These are phyloP conservation scores for Protonibea diacanthus DNA, from an alignment of 2,797 vertebrate species.

Conservation along the genomic window DNA sequence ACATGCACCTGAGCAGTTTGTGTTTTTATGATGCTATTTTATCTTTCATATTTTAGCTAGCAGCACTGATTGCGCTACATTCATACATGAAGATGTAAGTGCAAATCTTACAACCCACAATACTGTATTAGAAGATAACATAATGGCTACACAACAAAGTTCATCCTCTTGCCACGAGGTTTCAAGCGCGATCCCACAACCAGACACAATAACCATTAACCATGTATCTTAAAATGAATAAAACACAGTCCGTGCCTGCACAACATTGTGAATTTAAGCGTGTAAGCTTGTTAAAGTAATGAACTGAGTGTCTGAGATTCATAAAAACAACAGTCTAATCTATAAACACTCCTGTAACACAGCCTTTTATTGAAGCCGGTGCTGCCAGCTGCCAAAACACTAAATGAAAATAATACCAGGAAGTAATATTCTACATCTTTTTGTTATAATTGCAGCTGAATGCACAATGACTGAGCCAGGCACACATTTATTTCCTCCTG, in stretches of 20 bases:
- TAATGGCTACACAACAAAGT: neutral
- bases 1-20: no score
- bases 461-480: slow-evolving; percentile 16
- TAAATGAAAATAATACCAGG: slow-evolving; percentile 29
- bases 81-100: neutral
- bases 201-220: neutral
- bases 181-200: neutral
- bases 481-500: slow-evolving; percentile 33
- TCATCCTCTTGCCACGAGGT: no score
- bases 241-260: neutral
- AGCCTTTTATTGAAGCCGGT: neutral
- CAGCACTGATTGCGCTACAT: neutral
- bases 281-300: neutral
- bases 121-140: neutral
- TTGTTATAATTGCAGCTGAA: slow-evolving; percentile 36
- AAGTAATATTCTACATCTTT: slow-evolving; percentile 21
- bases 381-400: slow-evolving; percentile 13
- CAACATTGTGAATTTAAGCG: neutral
- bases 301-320: neutral
- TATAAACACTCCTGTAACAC: neutral
- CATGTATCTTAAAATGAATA: neutral
- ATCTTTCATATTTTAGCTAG: neutral
- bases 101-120: neutral
- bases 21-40: no score
- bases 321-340: neutral